phyloP scores from a whole-genome alignment of 2,888 invertebrate species.

The Lobophora halterata region DNA sequence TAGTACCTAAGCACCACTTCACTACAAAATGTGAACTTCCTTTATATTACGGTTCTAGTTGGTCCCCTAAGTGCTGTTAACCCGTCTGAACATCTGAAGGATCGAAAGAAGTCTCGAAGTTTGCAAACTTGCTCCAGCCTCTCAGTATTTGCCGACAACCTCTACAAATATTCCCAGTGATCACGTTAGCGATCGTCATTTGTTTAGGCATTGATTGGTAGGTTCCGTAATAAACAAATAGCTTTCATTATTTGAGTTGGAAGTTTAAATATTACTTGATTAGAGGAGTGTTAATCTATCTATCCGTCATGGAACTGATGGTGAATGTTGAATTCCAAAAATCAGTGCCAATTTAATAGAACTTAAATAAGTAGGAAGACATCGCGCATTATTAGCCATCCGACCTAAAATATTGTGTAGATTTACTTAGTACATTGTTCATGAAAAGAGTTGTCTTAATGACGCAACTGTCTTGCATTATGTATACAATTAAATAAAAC shows the following conservation, averaged over 20 bases:
- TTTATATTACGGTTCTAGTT: conserved; percentile 3
- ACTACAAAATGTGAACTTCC: conserved; percentile 1
- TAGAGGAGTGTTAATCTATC: conserved; percentile 6
- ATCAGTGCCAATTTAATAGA: no score
- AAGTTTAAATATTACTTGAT: conserved; percentile 16
- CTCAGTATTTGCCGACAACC: conserved; percentile 31
- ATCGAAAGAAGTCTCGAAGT: conserved; percentile 1
- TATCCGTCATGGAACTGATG: no score
- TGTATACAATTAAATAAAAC: no score
- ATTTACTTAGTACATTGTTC: no score
- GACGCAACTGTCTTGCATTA: no score
- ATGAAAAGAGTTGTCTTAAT: no score
- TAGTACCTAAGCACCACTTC: conserved; percentile 2
- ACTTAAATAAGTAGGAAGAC: no score
- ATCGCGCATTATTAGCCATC: no score
- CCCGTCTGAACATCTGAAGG: conserved; percentile 35
- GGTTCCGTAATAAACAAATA: conserved; percentile 14
- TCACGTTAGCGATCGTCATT: conserved; percentile 28
- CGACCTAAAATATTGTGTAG: no score
- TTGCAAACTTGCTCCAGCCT: conserved; percentile 4
- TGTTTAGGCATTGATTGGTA: conserved; percentile 32
- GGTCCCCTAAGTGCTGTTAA: conserved; percentile 40
- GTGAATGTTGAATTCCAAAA: no score
- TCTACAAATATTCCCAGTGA: conserved; percentile 22
- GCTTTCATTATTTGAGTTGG: conserved; percentile 18